Evolutionary conservation across 2,113 vertebrate species (phyloP).

Genomic region (Odocoileus hemionus): DNA sequence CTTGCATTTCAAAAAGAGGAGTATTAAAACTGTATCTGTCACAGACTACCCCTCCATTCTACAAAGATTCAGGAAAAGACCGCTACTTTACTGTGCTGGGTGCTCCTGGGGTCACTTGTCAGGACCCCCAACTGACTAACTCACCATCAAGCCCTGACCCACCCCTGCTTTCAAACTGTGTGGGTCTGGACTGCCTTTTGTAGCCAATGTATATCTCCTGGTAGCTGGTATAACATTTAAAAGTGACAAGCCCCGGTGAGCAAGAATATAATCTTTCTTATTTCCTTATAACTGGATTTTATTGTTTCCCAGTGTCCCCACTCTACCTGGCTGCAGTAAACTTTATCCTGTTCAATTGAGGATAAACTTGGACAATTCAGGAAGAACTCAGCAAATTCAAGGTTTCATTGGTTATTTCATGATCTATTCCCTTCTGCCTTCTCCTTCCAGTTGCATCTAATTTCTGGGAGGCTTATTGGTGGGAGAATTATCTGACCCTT

Average conservation of each 20-base stretch:
- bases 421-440: background rate
- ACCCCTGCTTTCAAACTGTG: background rate
- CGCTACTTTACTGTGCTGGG: background rate
- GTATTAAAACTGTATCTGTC: background rate
- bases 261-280: background rate
- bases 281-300: background rate
- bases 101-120: background rate
- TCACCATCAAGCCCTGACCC: background rate
- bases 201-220: background rate
- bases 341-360: background rate
- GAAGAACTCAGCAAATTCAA: background rate
- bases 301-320: background rate
- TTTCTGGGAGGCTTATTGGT: background rate
- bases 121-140: background rate
- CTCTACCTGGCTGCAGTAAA: background rate
- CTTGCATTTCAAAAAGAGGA: background rate
- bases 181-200: background rate
- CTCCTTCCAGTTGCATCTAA: background rate
- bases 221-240: background rate
- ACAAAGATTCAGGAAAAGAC: background rate
- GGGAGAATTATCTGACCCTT: background rate
- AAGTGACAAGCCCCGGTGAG: background rate
- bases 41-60: background rate
- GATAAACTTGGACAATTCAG: background rate
- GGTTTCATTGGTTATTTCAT: background rate